Base-by-base conservation (phyloP, 2,113 vertebrate genomes). In the Odocoileus hemionus region DNA sequence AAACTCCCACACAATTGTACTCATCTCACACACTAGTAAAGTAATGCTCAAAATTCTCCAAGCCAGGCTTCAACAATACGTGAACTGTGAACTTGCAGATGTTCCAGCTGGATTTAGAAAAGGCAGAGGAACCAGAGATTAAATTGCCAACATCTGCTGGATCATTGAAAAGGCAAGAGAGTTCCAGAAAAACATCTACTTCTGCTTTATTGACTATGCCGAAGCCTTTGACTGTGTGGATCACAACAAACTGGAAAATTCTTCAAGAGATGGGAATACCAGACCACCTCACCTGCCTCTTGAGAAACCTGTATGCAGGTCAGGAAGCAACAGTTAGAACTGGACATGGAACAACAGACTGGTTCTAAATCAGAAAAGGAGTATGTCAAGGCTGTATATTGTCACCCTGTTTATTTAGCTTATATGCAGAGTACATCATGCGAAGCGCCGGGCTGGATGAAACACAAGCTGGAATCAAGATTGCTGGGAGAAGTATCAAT, bases 1-100 rank as follows among this genome's bases (percentile, higher is more conserved):
- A n/a, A n/a, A 67, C 30, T 67, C n/a, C 61, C 0, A 0, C 61
- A 67, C 61, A 67, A 1, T 19, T 67, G 33, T 8, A 67, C 2
- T 67, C 33, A n/a, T 67, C 64, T 67, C 64, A 67, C 16, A n/a
- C 0, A 2, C 64, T 67, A n/a, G 33, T n/a, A 67, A 67, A 67
- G 61, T 67, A n/a, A n/a, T 67, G 64, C 33, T 67, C 33, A 67
- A 67, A 67, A 67, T 67, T n/a, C 64, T 67, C 33, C 33, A 67
- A 36, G 8, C 64, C 64, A 67, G 33, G 33, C 33, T 67, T 67
- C 33, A 67, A 1, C 16, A 67, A 0, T 67, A 36, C 0, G 1
- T 36, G 64, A 67, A 36, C 64, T 0, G 3, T n/a, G 64, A 67
- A 36, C 33, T 57, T 67, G 16, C 64, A 19, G 64, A 67, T n/a